Evolutionary conservation across 2,797 vertebrate genomes (phyloP).

Genomic region (Galagoides demidoff): DNA sequence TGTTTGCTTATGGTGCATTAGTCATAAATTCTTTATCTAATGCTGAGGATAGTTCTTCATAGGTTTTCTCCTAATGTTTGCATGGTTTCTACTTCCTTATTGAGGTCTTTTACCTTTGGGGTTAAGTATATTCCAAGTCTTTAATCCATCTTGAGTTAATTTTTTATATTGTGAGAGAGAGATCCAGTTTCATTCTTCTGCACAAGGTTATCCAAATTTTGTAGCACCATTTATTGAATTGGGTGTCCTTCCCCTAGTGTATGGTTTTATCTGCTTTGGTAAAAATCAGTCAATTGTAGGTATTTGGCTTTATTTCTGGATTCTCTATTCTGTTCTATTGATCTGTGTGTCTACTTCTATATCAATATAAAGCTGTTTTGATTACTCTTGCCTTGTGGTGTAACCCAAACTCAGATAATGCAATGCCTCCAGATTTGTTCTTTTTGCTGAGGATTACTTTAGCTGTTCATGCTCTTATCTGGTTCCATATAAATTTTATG

Average conservation of each 20-base stretch:
- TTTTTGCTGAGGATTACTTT: neutral
- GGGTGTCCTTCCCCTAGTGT: neutral
- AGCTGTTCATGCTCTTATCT: neutral
- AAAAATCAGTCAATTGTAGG: neutral
- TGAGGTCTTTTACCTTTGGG: neutral
- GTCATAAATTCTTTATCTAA: neutral
- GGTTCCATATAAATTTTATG: neutral
- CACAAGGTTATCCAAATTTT: neutral
- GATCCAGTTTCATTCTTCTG: neutral
- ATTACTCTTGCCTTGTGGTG: neutral
- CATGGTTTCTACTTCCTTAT: neutral
- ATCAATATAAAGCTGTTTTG: neutral
- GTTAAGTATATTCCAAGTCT: neutral
- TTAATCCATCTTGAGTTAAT: neutral
- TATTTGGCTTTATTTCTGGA: neutral
- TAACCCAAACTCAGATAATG: neutral
- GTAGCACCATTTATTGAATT: neutral
- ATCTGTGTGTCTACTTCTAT: neutral
- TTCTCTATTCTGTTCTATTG: neutral
- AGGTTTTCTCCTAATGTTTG: neutral
- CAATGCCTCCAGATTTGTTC: neutral
- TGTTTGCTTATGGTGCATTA: neutral
- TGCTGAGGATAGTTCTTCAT: neutral
- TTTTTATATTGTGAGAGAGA: neutral
- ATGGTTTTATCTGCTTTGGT: neutral